These are phyloP conservation scores for Spea multiplicata DNA, from an alignment of 2,113 vertebrate genomes.

Conservation along the genomic window DNA sequence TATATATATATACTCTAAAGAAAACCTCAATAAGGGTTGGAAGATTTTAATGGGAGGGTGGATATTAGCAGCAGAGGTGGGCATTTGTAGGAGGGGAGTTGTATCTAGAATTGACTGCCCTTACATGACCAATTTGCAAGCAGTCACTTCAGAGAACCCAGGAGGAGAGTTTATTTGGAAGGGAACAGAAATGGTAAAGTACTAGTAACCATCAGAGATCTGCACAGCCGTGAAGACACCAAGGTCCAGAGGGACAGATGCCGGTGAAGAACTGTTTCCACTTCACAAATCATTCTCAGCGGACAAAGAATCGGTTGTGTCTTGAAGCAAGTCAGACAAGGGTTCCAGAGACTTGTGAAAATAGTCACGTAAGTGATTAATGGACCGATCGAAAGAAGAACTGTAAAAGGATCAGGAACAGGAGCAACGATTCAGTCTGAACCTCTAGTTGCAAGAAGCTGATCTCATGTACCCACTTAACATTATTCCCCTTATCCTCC, in stretches of 20 bases:
- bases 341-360: no score
- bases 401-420: neutral
- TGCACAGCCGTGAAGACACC: neutral
- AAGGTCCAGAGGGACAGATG: neutral
- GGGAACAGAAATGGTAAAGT: no score
- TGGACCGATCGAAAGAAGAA: neutral
- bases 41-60: no score
- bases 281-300: neutral
- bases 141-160: no score
- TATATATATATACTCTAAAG: no score
- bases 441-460: neutral
- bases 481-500: constrained; percentile 36
- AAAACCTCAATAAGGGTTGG: no score
- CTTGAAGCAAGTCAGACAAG: neutral
- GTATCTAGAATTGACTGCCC: no score
- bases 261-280: neutral
- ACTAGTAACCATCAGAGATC: no score
- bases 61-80: no score
- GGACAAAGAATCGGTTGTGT: neutral
- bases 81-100: no score
- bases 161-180: no score
- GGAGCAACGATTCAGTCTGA: neutral
- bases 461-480: neutral
- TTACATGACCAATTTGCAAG: no score
- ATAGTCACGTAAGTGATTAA: neutral